These are phyloP conservation scores for Lithophane semibrunnea DNA, from an alignment of 2,888 invertebrate species.

Conservation along the genomic window DNA sequence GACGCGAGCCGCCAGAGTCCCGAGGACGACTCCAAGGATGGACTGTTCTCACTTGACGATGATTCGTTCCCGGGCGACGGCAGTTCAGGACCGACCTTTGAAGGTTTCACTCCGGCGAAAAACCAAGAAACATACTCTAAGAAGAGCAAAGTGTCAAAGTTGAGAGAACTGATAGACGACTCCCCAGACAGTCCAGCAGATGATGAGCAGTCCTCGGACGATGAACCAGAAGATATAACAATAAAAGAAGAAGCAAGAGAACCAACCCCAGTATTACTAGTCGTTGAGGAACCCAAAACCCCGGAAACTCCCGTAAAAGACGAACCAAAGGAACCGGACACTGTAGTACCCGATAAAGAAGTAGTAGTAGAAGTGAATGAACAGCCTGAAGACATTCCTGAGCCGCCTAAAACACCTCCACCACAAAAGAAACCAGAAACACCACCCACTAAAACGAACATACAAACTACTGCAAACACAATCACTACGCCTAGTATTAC, in stretches of 20 bases:
- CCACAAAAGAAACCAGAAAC: slow-evolving; percentile 62
- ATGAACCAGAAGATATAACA: slow-evolving; percentile 79
- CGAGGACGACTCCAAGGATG: slow-evolving; percentile 91
- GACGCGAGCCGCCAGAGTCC: slow-evolving; percentile 92
- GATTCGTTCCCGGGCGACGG: slow-evolving; percentile 91
- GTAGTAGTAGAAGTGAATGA: slow-evolving; percentile 69
- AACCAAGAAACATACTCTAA: slow-evolving; percentile 90
- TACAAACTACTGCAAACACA: slow-evolving; percentile 37
- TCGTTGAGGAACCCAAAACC: slow-evolving; percentile 71
- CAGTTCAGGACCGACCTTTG: slow-evolving; percentile 88
- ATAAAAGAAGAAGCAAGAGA: slow-evolving; percentile 76
- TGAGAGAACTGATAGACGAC: slow-evolving; percentile 87
- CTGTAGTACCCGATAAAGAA: slow-evolving; percentile 68
- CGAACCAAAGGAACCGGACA: slow-evolving; percentile 65
- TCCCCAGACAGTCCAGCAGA: slow-evolving; percentile 88
- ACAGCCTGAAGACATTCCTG: slow-evolving; percentile 72
- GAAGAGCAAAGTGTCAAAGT: slow-evolving; percentile 86
- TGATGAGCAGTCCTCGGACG: slow-evolving; percentile 89
- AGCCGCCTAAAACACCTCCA: slow-evolving; percentile 80
- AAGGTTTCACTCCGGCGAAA: slow-evolving; percentile 90
- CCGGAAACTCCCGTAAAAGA: slow-evolving; percentile 54
- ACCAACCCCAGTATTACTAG: slow-evolving; percentile 72
- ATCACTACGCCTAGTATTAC: slow-evolving; percentile 35
- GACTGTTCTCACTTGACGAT: slow-evolving; percentile 90
- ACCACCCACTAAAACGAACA: slow-evolving; percentile 59